Percentiles rank a stretch among this genome's conserved stretches.
Conservation (phyloP, 2,888 invertebrate species). For the Acanthosepion esculentum region DNA sequence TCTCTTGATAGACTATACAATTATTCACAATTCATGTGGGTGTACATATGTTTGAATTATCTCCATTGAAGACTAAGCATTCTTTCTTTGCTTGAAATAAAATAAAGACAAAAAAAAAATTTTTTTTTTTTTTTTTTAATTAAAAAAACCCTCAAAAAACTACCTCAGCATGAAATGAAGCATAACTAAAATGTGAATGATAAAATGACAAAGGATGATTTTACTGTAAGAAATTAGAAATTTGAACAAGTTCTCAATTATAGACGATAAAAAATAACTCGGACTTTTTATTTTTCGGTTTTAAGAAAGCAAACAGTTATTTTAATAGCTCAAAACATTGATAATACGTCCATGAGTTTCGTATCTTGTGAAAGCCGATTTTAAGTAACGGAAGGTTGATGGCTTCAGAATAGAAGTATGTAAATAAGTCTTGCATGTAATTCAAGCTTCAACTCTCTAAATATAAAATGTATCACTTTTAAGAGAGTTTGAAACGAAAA, state of each 20-base stretch:
- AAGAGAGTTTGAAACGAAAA: not conserved
- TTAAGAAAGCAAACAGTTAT: too few species aligned
- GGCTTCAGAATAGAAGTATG: not conserved
- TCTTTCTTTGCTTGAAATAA: not conserved
- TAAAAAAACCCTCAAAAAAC: not conserved
- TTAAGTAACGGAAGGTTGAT: not conserved
- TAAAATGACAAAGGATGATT: too few species aligned
- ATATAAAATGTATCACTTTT: not conserved
- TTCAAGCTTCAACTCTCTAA: not conserved
- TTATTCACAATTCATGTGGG: not conserved
- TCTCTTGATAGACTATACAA: conserved; percentile 34
- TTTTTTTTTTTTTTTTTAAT: not conserved
- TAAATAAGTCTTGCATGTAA: not conserved
- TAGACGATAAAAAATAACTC: too few species aligned
- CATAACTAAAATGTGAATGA: too few species aligned
- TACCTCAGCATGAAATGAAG: not conserved
- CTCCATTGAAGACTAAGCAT: not conserved
- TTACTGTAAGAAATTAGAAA: too few species aligned
- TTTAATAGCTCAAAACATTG: not conserved
- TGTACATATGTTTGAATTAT: not conserved
- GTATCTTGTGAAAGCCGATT: not conserved
- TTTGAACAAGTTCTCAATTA: too few species aligned
- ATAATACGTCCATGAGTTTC: not conserved
- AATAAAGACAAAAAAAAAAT: not conserved
- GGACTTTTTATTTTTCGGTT: too few species aligned